A percentile compares a stretch with the other conserved stretches of the same genome.
phyloP scores from a whole-genome alignment of 2,113 vertebrate species.

The Neogobius melanostomus region DNA sequence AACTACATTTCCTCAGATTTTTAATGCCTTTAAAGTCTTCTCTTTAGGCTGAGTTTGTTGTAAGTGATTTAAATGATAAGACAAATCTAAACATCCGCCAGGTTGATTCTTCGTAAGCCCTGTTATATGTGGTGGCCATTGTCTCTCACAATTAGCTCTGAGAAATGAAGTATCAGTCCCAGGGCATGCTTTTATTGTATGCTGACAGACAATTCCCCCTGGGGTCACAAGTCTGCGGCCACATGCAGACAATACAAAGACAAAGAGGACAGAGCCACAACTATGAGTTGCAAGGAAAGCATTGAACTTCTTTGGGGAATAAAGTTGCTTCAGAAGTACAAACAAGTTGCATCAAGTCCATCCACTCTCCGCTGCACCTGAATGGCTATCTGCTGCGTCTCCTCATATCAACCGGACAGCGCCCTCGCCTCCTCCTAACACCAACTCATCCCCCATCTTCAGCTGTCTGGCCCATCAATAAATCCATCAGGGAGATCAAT shows the following conservation, averaged over 20 bases:
- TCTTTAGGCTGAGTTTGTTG: slow-evolving; percentile 37
- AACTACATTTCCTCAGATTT: slow-evolving; percentile 58
- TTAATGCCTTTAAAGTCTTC: slow-evolving; percentile 28
- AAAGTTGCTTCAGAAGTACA: slow-evolving; percentile 37
- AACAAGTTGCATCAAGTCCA: slow-evolving; percentile 48
- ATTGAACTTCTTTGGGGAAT: slow-evolving; percentile 40
- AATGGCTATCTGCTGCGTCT: slow-evolving; percentile 60
- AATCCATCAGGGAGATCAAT: slow-evolving; percentile 81
- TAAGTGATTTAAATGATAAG: slow-evolving; percentile 60
- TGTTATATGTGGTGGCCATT: slow-evolving; percentile 52
- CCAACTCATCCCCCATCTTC: slow-evolving; percentile 57
- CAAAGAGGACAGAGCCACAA: slow-evolving; percentile 43
- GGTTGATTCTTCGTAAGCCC: slow-evolving; percentile 57
- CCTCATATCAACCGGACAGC: slow-evolving; percentile 48
- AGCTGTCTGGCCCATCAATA: slow-evolving; percentile 73
- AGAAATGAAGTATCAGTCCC: slow-evolving; percentile 55
- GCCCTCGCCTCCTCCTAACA: slow-evolving; percentile 35
- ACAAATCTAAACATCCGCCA: slow-evolving; percentile 67
- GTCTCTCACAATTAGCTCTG: slow-evolving; percentile 65
- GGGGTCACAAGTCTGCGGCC: slow-evolving; percentile 50
- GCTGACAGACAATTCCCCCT: slow-evolving; percentile 69
- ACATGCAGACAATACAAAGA: slow-evolving; percentile 47
- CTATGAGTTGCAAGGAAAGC: slow-evolving; percentile 31
- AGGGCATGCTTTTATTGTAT: slow-evolving; percentile 62
- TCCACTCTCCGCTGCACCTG: slow-evolving; percentile 56